A percentile compares a stretch with the other conserved stretches of the same genome.
These are phyloP conservation scores for Corella eumyota DNA, from an alignment of 23 tunicate species.

Conservation along the genomic window DNA sequence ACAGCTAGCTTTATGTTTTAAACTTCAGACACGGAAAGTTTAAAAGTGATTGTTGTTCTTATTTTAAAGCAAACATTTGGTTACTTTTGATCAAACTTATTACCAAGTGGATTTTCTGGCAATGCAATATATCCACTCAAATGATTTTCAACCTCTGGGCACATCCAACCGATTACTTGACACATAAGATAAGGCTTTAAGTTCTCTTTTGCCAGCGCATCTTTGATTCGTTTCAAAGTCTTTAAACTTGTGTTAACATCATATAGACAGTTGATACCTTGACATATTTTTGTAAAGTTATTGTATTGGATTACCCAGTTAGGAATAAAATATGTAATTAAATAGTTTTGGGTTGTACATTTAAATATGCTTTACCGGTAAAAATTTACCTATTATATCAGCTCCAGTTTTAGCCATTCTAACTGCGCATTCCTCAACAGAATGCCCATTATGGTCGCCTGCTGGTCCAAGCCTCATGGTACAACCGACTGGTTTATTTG, in stretches of 20 bases:
- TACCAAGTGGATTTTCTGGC: constrained; percentile 53
- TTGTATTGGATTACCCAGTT: too few species aligned
- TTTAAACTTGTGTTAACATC: constrained; percentile 52
- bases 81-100: too few species aligned
- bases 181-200: constrained; percentile 56
- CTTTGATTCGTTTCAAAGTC: constrained; percentile 52
- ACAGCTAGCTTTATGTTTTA: too few species aligned
- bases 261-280: constrained; percentile 56
- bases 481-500: constrained; percentile 39
- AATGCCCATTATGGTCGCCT: constrained; percentile 50
- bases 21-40: too few species aligned
- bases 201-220: constrained; percentile 56
- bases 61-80: too few species aligned
- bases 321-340: too few species aligned
- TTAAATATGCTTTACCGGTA: too few species aligned
- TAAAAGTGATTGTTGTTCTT: too few species aligned
- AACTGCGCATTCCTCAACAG: constrained; percentile 81
- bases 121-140: constrained; percentile 27
- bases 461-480: constrained; percentile 61
- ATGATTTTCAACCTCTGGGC: constrained; percentile 63
- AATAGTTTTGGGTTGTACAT: too few species aligned
- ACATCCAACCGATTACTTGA: constrained; percentile 54
- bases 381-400: constrained; percentile 79
- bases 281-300: too few species aligned
- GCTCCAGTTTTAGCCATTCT: constrained; percentile 92